Percentiles rank a stretch among this genome's conserved stretches.
Evolutionary conservation across 2,888 invertebrate genomes (phyloP).

Genomic region (Tachina lurida): DNA sequence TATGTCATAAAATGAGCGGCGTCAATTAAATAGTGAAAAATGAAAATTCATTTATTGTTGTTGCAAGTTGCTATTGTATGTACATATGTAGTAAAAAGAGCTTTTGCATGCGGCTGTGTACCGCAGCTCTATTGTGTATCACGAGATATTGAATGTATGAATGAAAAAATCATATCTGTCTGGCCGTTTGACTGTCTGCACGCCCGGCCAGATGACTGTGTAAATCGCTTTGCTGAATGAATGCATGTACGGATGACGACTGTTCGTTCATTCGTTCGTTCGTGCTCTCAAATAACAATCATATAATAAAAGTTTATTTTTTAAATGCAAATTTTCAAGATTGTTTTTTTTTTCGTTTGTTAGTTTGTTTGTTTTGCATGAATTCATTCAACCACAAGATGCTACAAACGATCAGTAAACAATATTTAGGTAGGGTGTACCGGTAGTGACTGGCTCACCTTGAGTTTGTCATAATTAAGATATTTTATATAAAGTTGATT

Average conservation of each 20-base stretch:
- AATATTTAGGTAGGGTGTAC: neutral
- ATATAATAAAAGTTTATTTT: slow-evolving; percentile 9
- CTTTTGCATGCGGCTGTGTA: slow-evolving; percentile 54
- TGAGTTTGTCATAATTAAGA: slow-evolving; percentile 7
- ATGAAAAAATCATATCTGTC: slow-evolving; percentile 30
- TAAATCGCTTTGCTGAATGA: neutral
- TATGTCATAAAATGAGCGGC: slow-evolving; percentile 71
- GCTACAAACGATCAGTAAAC: slow-evolving; percentile 38
- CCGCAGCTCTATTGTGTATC: slow-evolving; percentile 1
- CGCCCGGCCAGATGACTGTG: neutral
- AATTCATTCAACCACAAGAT: slow-evolving; percentile 62
- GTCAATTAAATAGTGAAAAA: slow-evolving; percentile 67
- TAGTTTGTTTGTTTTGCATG: slow-evolving; percentile 22
- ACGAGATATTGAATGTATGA: slow-evolving; percentile 44
- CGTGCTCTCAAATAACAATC: slow-evolving; percentile 36
- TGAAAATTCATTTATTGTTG: slow-evolving; percentile 61
- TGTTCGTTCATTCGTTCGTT: neutral
- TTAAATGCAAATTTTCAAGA: slow-evolving; percentile 28
- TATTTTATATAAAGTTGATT: neutral
- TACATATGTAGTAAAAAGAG: slow-evolving; percentile 34
- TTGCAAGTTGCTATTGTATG: slow-evolving; percentile 35
- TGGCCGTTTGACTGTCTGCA: neutral
- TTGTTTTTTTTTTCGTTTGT: neutral
- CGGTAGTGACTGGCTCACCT: neutral
- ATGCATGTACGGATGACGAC: slow-evolving; percentile 10